These are phyloP conservation scores for Nemotelus pantherinus DNA, from an alignment of 2,888 invertebrate species.

Conservation along the genomic window DNA sequence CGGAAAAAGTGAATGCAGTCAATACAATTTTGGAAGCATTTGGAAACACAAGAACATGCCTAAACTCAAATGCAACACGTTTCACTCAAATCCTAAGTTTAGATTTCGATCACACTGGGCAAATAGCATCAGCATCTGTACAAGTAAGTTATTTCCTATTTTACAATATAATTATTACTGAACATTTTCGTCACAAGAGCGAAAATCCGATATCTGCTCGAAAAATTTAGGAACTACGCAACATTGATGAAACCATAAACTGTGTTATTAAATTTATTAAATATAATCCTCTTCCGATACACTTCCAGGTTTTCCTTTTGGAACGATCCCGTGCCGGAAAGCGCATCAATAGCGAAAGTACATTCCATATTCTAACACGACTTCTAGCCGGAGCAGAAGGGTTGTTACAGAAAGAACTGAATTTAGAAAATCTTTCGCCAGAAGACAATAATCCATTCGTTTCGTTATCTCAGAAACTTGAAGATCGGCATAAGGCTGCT, in stretches of 20 bases:
- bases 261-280: not conserved
- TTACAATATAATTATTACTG: not conserved
- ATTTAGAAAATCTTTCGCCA: conserved; percentile 76
- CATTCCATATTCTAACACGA: conserved; percentile 66
- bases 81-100: conserved; percentile 92
- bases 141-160: conserved; percentile 68
- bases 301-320: conserved; percentile 81
- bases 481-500: conserved; percentile 82
- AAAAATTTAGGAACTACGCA: not conserved
- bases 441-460: conserved; percentile 81
- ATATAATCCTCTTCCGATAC: not conserved
- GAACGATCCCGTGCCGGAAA: conserved; percentile 80
- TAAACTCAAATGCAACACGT: conserved; percentile 89
- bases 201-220: not conserved
- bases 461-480: conserved; percentile 78
- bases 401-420: conserved; percentile 81
- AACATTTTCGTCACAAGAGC: not conserved
- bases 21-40: conserved; percentile 89
- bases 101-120: conserved; percentile 94
- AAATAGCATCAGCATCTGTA: conserved; percentile 87
- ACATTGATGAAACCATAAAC: not conserved
- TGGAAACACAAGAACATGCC: conserved; percentile 85
- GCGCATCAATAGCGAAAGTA: conserved; percentile 70
- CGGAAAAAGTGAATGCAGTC: conserved; percentile 85
- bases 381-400: conserved; percentile 81